These are phyloP conservation scores for Epinephelus malabaricus DNA, from an alignment of 2,797 vertebrate species.

Conservation along the genomic window DNA sequence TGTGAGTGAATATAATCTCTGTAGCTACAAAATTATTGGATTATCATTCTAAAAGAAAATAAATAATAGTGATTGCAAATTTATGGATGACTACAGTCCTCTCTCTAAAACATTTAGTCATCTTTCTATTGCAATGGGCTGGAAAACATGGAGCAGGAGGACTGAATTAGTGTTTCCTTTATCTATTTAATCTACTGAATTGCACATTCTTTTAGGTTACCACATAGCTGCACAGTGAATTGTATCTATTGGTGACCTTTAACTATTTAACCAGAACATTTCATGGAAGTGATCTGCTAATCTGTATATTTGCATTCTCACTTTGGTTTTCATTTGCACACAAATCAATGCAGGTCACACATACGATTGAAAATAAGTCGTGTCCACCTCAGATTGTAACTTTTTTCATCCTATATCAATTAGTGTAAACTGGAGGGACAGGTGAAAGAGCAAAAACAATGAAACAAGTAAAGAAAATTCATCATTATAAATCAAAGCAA, in stretches of 20 bases:
- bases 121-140: conserved; percentile 62
- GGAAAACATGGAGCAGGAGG: conserved; percentile 43
- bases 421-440: conserved; percentile 59
- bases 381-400: conserved; percentile 39
- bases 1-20: conserved; percentile 73
- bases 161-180: conserved; percentile 29
- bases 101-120: conserved; percentile 60
- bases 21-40: conserved; percentile 75
- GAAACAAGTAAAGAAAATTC: conserved; percentile 48
- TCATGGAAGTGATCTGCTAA: conserved; percentile 56
- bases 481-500: conserved; percentile 62
- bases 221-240: conserved; percentile 61
- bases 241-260: conserved; percentile 53
- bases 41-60: conserved; percentile 62
- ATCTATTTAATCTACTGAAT: conserved; percentile 56
- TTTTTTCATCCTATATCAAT: conserved; percentile 42
- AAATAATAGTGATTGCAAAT: conserved; percentile 62
- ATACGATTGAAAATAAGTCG: conserved; percentile 40
- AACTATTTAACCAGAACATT: conserved; percentile 52
- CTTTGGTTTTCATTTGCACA: conserved; percentile 80
- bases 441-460: conserved; percentile 39
- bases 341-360: conserved; percentile 64
- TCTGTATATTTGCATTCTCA: conserved; percentile 63
- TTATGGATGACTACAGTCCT: conserved; percentile 49
- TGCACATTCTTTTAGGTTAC: conserved; percentile 68